A percentile compares a stretch with the other conserved stretches of the same genome.
Conservation (phyloP, 2,113 vertebrate genomes). For the Apodemus sylvaticus region DNA sequence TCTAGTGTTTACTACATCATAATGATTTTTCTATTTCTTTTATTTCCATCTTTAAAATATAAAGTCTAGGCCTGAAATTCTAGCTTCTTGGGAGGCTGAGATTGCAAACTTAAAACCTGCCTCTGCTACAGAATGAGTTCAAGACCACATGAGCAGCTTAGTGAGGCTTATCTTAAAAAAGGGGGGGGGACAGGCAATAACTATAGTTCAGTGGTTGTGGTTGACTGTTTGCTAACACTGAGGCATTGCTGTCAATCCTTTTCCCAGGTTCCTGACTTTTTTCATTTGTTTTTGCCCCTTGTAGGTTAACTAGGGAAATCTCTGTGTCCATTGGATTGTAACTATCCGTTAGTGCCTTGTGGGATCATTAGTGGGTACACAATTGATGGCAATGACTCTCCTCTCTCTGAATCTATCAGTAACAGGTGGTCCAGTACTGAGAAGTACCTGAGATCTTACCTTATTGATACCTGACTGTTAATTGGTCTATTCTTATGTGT, state of each 20-base stretch:
- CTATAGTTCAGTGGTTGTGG: background rate
- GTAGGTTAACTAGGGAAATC: background rate
- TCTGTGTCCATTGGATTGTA: background rate
- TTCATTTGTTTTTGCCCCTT: background rate
- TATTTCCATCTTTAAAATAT: constrained; percentile 44
- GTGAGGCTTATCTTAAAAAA: background rate
- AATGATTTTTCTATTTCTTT: background rate
- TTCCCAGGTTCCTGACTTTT: background rate
- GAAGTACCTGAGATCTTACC: background rate
- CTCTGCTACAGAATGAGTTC: background rate
- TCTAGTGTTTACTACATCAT: background rate
- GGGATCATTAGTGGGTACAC: background rate
- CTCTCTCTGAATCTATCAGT: background rate
- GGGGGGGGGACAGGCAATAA: background rate
- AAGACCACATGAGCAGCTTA: background rate
- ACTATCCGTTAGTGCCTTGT: background rate
- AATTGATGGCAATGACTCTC: background rate
- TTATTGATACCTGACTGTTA: background rate
- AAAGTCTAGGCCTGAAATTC: background rate
- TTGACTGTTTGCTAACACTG: background rate
- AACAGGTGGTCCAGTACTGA: background rate
- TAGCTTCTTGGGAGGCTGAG: background rate
- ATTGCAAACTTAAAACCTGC: background rate
- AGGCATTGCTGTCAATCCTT: background rate
- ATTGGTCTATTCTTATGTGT: background rate